Evolutionary conservation across 35 echinoderm and acorn worm genomes (phyloP), one percentile per base, ranked within the genome.

Genomic region (Heliocidaris erythrogramma): DNA sequence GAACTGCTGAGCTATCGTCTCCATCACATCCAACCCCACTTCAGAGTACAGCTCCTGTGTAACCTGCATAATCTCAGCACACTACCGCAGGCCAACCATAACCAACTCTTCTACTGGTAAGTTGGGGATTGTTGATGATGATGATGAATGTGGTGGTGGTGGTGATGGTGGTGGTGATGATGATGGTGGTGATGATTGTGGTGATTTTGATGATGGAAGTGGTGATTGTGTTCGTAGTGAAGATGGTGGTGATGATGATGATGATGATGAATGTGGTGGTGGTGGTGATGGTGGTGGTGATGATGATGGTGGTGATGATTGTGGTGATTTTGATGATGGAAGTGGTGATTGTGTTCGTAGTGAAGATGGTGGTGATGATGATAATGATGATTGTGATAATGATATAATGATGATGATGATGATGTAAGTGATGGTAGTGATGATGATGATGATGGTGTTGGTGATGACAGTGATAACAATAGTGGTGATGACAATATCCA

Each of bases 1-100:
- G 98, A 99, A 71, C 86, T 99, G 93, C 95, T 99, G 50, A 99
- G 95, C 92, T 99, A 96, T 86, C 92, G 98, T n/a, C 92, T 99
- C 5, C 98, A 99, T 91, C 98, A 99, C 93, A 95, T 99, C 31
- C 98, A 99, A 59, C 98, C 98, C 10, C 98, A 99, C 93, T 99
- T 96, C 97, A 95, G 97, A 48, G 96, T 99, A 5, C 97, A 97
- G 48, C 96, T 99, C 7, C 95, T 99, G 48, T 95, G 94, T 84
- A 92, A 95, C 47, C 93, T 99, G 2, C 98, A 99, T 88, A 93
- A 93, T 13, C 94, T 99, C 49, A 97, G 94, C 86, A 96, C 90
- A 30, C 27, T 99, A 48, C 96, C 98, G 69, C 97, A 97, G 93
- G 93, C 98, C 47, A 96, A 97, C 48, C 98, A 99, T 17, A 97